Conservation (phyloP, 2,888 invertebrate genomes). For the Drosophila mercatorum region DNA sequence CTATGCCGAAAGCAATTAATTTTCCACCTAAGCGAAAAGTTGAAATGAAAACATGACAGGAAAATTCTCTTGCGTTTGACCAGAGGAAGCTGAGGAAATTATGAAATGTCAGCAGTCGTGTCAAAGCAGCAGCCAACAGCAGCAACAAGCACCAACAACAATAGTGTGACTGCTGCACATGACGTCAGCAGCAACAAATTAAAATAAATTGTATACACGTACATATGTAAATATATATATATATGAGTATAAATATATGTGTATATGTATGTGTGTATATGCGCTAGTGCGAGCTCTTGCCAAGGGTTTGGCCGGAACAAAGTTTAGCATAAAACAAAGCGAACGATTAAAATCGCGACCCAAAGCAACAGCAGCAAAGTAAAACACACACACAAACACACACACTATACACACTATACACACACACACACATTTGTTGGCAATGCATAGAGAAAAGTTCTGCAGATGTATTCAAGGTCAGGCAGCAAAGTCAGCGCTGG, state of each 20-base stretch:
- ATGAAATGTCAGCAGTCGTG: conserved; percentile 56
- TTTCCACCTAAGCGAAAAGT: conserved; percentile 54
- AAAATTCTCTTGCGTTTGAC: conserved; percentile 22
- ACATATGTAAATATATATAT: neutral
- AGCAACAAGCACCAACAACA: conserved; percentile 15
- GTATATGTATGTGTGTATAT: neutral
- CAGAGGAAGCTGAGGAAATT: conserved; percentile 32
- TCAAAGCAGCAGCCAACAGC: conserved; percentile 29
- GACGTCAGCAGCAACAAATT: conserved; percentile 59
- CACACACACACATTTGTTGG: conserved; percentile 49
- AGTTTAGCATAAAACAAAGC: conserved; percentile 50
- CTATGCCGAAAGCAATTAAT: conserved; percentile 51
- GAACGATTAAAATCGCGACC: conserved; percentile 53
- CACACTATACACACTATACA: conserved; percentile 10
- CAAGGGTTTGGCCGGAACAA: conserved; percentile 45
- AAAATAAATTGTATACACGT: conserved; percentile 36
- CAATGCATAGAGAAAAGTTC: conserved; percentile 63
- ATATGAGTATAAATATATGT: neutral
- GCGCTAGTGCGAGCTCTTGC: conserved; percentile 33
- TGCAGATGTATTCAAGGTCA: conserved; percentile 77
- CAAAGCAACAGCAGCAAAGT: conserved; percentile 51
- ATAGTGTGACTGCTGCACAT: conserved; percentile 48
- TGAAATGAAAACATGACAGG: conserved; percentile 59
- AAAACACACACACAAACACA: conserved; percentile 32
- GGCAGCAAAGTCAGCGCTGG: conserved; percentile 65